phyloP scores from a whole-genome alignment of 2,113 vertebrate genomes.

The Ramphastos sulfuratus region DNA sequence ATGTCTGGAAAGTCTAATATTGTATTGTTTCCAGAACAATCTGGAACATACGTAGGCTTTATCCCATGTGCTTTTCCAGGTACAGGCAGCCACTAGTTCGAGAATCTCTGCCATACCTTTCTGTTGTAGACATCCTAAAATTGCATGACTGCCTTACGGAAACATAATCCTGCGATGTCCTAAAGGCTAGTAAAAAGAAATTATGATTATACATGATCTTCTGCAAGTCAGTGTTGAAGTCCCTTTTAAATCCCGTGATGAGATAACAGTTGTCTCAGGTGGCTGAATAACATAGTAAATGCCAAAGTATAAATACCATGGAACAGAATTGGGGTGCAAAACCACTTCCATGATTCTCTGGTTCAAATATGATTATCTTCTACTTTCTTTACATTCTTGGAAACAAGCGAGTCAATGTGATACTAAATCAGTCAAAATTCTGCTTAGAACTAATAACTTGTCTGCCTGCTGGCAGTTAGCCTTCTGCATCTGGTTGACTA shows the following conservation, averaged over 20 bases:
- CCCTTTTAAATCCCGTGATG: background rate
- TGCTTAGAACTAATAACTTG: background rate
- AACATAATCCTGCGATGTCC: background rate
- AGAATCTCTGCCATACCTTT: background rate
- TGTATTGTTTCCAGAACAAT: background rate
- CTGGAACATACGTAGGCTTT: background rate
- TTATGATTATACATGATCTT: background rate
- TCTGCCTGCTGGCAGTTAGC: slow-evolving; percentile 1
- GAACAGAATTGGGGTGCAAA: background rate
- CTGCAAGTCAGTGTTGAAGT: background rate
- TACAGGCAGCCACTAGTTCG: background rate
- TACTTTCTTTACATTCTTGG: background rate
- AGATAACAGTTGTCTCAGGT: background rate
- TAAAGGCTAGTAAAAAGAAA: background rate
- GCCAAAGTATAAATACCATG: background rate
- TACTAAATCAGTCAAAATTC: slow-evolving; percentile 7
- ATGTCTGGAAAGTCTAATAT: background rate
- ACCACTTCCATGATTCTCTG: background rate
- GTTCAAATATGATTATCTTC: background rate
- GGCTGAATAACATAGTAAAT: background rate
- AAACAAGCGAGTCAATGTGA: slow-evolving; percentile 3
- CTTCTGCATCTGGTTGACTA: background rate
- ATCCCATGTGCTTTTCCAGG: background rate
- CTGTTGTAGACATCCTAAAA: background rate
- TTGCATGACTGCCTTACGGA: background rate